Evolutionary conservation across 2,113 vertebrate genomes (phyloP).

Genomic region (Embiotoca jacksoni): DNA sequence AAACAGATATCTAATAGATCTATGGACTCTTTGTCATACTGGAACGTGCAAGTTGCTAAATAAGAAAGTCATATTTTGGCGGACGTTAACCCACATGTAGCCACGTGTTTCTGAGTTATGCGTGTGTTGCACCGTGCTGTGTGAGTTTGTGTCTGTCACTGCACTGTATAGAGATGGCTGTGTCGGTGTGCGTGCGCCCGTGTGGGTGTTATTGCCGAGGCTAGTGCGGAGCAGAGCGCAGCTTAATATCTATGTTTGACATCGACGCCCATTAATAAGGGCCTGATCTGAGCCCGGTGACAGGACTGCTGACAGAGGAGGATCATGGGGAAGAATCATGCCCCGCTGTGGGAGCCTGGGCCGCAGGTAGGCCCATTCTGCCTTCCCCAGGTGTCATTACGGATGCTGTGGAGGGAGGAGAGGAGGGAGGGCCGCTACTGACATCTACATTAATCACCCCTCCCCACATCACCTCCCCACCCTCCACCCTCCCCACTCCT

Average conservation of each 20-base stretch:
- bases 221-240: conserved; percentile 77
- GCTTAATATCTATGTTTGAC: conserved; percentile 91
- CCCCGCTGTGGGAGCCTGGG: conserved; percentile 81
- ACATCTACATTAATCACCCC: conserved; percentile 88
- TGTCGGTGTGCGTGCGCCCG: conserved; percentile 35
- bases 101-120: conserved; percentile 63
- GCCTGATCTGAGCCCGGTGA: conserved; percentile 86
- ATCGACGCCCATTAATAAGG: conserved; percentile 89
- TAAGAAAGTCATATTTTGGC: conserved; percentile 71
- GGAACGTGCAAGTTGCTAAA: conserved; percentile 62
- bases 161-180: conserved; percentile 54
- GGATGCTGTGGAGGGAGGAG: conserved; percentile 74
- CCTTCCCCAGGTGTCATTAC: conserved; percentile 85
- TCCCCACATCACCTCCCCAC: conserved; percentile 38
- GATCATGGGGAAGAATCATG: conserved; percentile 86
- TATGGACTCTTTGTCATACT: conserved; percentile 52
- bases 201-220: conserved; percentile 69
- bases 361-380: conserved; percentile 76
- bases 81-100: conserved; percentile 33
- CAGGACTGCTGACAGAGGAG: conserved; percentile 88
- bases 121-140: conserved; percentile 13
- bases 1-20: conserved; percentile 58
- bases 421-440: conserved; percentile 72
- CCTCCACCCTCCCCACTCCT: conserved; percentile 41
- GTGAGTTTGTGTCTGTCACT: conserved; percentile 58